Base-by-base conservation (phyloP, 92 coral and sea anemone species). In the Micromussa lordhowensis region DNA sequence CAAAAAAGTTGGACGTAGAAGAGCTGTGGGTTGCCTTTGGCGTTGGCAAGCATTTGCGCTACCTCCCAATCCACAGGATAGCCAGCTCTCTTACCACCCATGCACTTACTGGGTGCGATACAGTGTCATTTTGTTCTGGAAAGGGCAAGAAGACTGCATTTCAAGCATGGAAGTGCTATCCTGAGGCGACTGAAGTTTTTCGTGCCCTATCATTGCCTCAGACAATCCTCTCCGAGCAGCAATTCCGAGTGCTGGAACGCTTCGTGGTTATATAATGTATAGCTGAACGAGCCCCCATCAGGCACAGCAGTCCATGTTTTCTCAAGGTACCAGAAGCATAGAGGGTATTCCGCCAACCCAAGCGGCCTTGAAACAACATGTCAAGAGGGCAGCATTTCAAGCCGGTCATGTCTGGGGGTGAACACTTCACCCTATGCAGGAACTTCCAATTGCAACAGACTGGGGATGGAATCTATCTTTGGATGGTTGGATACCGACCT, bases 371-470 rank as follows among this genome's bases (percentile, higher is more conserved):
- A 64, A 82, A 36, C 91, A 89, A 73, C 91, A 90, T 73, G 36
- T 74, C 2, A 90, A 72, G 77, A 83, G 94, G 77, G 91, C 94
- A 17, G 82, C 81, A 40, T 91, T 44, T 81, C 96, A 93, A 77
- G 94, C 89, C 8, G 94, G 91, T 5, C 92, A 93, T 34, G 89
- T 92, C 49, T 92, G 90, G 93, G 94, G 91, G 19, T 75, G 84
- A 18, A 59, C 90, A 35, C 91, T 94, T 16, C 86, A 69, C 32
- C 78, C 74, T 15, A 86, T 78, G 3, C 93, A 89, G 21, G 92
- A 89, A 18, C 93, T 91, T 28, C 94, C 92, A 68, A 84, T 90
- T 54, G 87, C 94, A 75, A 80, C 82, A 78, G 94, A 89, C 29
- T 91, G 92, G 91, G 94, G 94, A 44, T 91, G 94, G 93, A 61